Evolutionary conservation across 2,888 invertebrate species (phyloP).

Genomic region (Drosophila buzzatii): DNA sequence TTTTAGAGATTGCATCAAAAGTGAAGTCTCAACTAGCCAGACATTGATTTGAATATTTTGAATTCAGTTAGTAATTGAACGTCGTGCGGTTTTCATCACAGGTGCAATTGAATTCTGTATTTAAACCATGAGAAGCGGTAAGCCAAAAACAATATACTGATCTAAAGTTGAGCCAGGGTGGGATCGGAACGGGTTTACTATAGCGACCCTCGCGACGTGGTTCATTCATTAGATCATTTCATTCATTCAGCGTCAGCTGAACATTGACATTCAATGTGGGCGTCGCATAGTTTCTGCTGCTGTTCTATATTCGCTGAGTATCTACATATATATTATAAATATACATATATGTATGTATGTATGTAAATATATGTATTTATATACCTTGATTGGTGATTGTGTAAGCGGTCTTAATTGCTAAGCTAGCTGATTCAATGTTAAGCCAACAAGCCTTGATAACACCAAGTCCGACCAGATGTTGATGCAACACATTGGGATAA

Average conservation of each 20-base stretch:
- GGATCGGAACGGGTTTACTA: constrained; percentile 28
- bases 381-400: constrained; percentile 48
- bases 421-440: constrained; percentile 52
- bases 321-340: constrained; percentile 17
- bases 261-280: constrained; percentile 55
- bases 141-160: constrained; percentile 45
- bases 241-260: constrained; percentile 41
- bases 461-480: constrained; percentile 28
- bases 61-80: constrained; percentile 71
- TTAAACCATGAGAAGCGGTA: constrained; percentile 68
- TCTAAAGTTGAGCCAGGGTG: background rate
- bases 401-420: constrained; percentile 59
- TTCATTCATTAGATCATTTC: constrained; percentile 74
- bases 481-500: constrained; percentile 38
- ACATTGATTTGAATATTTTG: constrained; percentile 68
- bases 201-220: constrained; percentile 52
- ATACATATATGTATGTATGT: background rate
- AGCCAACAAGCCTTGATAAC: constrained; percentile 49
- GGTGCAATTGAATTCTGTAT: constrained; percentile 20
- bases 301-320: constrained; percentile 58
- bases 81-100: constrained; percentile 50
- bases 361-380: background rate
- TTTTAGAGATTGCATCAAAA: constrained; percentile 53
- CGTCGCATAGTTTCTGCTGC: constrained; percentile 49
- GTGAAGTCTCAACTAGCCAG: constrained; percentile 55